Conservation (phyloP, 1,140 invertebrate genomes). For the Papilio xuthus region DNA sequence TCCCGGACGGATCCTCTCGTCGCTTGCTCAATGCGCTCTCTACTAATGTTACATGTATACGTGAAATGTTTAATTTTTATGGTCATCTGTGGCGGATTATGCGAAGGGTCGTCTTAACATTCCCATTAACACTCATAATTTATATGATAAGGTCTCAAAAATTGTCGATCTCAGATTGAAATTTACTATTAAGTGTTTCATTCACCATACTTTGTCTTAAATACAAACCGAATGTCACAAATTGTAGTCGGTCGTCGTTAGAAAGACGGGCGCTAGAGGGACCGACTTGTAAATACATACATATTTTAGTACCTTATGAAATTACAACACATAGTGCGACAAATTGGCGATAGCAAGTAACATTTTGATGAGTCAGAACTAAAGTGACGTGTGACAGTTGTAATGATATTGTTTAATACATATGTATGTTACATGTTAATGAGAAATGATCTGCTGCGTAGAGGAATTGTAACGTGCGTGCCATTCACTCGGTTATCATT, state of each 20-base stretch:
- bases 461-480: constrained; percentile 73
- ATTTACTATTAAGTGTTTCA: constrained; percentile 78
- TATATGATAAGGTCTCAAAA: constrained; percentile 74
- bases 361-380: constrained; percentile 40
- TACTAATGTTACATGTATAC: constrained; percentile 31
- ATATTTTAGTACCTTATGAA: constrained; percentile 74
- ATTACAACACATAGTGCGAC: constrained; percentile 54
- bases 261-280: constrained; percentile 48
- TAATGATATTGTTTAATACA: constrained; percentile 47
- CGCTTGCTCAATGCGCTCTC: constrained; percentile 36
- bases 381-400: constrained; percentile 50
- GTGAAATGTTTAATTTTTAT: constrained; percentile 14
- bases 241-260: constrained; percentile 57
- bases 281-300: constrained; percentile 77
- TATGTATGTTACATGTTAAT: constrained; percentile 56
- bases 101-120: constrained; percentile 56
- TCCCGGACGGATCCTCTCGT: constrained; percentile 5
- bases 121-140: constrained; percentile 67
- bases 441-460: constrained; percentile 61
- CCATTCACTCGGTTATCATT: constrained; percentile 79
- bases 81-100: constrained; percentile 33
- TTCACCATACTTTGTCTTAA: constrained; percentile 65
- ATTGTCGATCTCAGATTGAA: constrained; percentile 80
- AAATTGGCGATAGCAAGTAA: constrained; percentile 64
- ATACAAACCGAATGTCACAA: constrained; percentile 69